phyloP scores from a whole-genome alignment of 1,140 invertebrate genomes.

The Zaprionus lachaisei region DNA sequence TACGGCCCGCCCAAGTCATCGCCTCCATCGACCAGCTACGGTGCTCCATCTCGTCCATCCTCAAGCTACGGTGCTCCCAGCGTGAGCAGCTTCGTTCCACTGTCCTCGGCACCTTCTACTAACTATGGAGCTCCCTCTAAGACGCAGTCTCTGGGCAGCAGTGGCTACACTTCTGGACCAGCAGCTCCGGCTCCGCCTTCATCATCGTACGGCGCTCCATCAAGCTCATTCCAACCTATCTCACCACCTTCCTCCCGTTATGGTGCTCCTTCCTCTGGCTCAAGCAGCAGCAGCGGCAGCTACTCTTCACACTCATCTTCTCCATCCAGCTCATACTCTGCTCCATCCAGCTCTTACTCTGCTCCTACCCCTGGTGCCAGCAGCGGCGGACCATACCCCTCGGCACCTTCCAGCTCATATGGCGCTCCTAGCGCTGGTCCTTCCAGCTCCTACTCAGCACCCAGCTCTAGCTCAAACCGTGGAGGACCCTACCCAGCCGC shows the following conservation, averaged over 20 bases:
- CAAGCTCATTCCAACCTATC: constrained; percentile 72
- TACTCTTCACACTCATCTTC: constrained; percentile 11
- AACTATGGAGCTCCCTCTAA: constrained; percentile 82
- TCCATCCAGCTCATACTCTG: constrained; percentile 21
- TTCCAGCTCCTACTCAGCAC: constrained; percentile 45
- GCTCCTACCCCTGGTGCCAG: constrained; percentile 60
- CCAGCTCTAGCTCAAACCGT: constrained; percentile 18
- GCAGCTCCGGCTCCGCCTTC: constrained; percentile 63
- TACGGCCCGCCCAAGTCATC: constrained; percentile 84
- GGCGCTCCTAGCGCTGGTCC: constrained; percentile 29
- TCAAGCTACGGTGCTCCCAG: constrained; percentile 82
- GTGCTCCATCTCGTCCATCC: constrained; percentile 65
- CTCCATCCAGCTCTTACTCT: constrained; percentile 74
- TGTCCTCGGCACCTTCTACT: constrained; percentile 71
- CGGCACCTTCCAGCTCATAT: constrained; percentile 42
- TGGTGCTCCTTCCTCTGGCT: constrained; percentile 80
- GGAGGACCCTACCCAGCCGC: constrained; percentile 40
- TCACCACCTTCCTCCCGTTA: constrained; percentile 83
- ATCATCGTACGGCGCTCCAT: constrained; percentile 84
- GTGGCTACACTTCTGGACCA: constrained; percentile 69
- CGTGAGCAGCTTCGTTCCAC: constrained; percentile 84
- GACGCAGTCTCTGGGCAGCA: constrained; percentile 69
- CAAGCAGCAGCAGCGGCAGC: constrained; percentile 27
- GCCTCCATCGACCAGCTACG: constrained; percentile 81
- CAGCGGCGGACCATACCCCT: constrained; percentile 84